A percentile compares a stretch with the other conserved stretches of the same genome.
Evolutionary conservation across 2,113 vertebrate genomes (phyloP).

Genomic region (Aphyosemion australe): DNA sequence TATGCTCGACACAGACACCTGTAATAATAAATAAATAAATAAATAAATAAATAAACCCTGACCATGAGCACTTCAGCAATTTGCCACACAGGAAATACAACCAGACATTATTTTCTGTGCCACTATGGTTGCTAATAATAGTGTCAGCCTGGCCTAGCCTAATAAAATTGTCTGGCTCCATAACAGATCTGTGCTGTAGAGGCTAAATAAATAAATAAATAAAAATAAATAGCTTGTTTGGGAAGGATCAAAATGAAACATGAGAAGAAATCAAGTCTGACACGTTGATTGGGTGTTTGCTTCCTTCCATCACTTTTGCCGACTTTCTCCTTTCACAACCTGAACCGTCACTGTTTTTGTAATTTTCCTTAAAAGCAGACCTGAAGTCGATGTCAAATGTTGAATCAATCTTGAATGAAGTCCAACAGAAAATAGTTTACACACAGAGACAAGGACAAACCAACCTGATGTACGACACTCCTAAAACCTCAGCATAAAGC

Average conservation of each 20-base stretch:
- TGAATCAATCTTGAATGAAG: neutral
- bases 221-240: neutral
- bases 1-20: neutral
- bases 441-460: neutral
- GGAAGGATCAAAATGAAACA: neutral
- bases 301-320: neutral
- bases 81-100: neutral
- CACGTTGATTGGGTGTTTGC: neutral
- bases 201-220: neutral
- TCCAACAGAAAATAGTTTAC: neutral
- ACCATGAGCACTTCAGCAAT: neutral
- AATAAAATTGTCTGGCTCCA: neutral
- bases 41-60: neutral
- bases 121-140: neutral
- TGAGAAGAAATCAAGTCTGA: neutral
- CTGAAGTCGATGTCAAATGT: neutral
- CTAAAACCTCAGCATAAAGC: neutral
- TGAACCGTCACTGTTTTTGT: neutral
- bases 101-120: neutral
- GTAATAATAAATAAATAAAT: neutral
- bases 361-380: neutral
- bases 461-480: neutral
- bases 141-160: too few relatives aligned
- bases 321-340: neutral
- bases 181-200: neutral